Base-by-base conservation (phyloP, 1,140 invertebrate species). In the Aricia agestis region DNA sequence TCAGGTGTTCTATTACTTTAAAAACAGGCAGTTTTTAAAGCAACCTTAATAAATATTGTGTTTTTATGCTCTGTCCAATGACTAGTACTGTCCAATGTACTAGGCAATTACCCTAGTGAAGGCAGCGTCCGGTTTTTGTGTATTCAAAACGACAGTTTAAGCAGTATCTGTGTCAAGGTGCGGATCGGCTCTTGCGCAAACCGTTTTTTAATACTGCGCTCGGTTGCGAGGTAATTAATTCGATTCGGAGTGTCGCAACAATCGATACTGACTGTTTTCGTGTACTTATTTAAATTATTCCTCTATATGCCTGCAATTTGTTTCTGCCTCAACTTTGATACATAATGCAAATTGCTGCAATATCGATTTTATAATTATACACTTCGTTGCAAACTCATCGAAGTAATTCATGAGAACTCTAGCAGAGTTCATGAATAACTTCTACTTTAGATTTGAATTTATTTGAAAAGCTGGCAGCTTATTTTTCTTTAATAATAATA, bases 101-200 rank as follows among this genome's bases (percentile, higher is more conserved):
- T n/a, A n/a, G n/a, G n/a, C n/a, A n/a, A n/a, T n/a, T n/a, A n/a
- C n/a, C n/a, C n/a, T n/a, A 84, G 86, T 84, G 79, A 84, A 84
- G 86, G 84, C 82, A 81, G 88, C 84, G 86, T 89, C 89, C 86
- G 89, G 86, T 91, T 91, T 90, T 91, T 91, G 85, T 91, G 86
- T 91, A 91, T 91, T 89, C 87, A 91, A 91, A 90, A 89, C 87
- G 87, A 91, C 89, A 91, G 83, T 89, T 90, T 89, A 78, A 82
- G 80, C 78, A 75, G 75, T 87, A 91, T 88, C 84, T 86, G 86
- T 89, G 89, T 91, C 89, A 91, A 90, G 89, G 89, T 91, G 82
- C 83, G 85, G 87, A 91, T 91, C 86, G 85, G 73, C 82, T 87
- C 80, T 91, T 91, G 89, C 89, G 89, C 82, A 91, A 90, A 84